These are phyloP conservation scores for Prosapia bicincta DNA, from an alignment of 2,888 invertebrate genomes.

Conservation along the genomic window DNA sequence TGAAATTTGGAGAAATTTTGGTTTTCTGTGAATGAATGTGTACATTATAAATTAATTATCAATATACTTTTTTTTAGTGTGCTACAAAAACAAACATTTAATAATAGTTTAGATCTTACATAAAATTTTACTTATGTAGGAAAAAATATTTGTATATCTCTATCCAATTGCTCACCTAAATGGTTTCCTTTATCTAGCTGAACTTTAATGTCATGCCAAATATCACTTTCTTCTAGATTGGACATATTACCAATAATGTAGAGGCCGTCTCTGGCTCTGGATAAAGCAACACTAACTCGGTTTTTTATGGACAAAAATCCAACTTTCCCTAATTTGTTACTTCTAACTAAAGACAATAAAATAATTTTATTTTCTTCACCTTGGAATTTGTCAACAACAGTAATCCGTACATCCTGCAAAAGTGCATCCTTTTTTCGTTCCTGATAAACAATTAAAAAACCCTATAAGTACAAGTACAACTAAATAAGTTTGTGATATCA, in stretches of 20 bases:
- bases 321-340: constrained; percentile 61
- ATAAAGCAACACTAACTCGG: constrained; percentile 73
- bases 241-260: constrained; percentile 72
- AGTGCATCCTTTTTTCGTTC: constrained; percentile 33
- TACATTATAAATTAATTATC: no score
- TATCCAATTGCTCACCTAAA: constrained; percentile 50
- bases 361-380: constrained; percentile 78
- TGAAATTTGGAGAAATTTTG: no score
- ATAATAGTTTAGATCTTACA: no score
- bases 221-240: constrained; percentile 49
- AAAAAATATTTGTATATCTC: no score
- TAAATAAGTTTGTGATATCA: no score
- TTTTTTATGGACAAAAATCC: constrained; percentile 69
- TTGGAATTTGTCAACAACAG: constrained; percentile 75
- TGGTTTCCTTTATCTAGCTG: constrained; percentile 51
- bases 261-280: constrained; percentile 65
- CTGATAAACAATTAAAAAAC: background rate
- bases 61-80: no score
- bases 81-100: no score
- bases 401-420: constrained; percentile 55
- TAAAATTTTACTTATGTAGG: no score
- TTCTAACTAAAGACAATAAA: constrained; percentile 73
- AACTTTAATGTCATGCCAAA: constrained; percentile 56
- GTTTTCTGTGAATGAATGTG: no score
- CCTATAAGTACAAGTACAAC: no score